phyloP scores from a whole-genome alignment of 2,797 vertebrate species.

The Gobionotothen gibberifrons region DNA sequence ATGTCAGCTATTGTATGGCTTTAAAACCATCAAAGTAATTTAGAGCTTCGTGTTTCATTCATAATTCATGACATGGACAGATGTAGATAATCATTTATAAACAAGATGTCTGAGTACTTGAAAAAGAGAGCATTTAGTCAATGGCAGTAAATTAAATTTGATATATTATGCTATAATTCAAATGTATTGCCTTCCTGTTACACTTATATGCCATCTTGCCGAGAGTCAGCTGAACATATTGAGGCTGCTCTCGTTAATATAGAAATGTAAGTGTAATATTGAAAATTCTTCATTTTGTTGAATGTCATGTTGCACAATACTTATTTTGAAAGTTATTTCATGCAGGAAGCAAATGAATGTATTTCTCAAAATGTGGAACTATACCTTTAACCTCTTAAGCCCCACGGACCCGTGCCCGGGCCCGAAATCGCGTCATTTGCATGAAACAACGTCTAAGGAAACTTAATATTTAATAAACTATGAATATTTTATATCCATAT shows the following conservation, averaged over 20 bases:
- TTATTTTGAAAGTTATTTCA: neutral
- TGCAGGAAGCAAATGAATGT: neutral
- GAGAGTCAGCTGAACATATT: neutral
- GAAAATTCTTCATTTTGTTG: neutral
- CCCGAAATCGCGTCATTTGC: no score
- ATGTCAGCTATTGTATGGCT: conserved; percentile 17
- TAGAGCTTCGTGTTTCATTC: conserved; percentile 2
- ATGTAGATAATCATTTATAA: conserved; percentile 19
- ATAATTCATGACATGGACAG: conserved; percentile 21
- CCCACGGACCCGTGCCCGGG: no score
- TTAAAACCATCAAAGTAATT: conserved; percentile 4
- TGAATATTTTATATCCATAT: no score
- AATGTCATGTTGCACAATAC: neutral
- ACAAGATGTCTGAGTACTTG: conserved; percentile 10
- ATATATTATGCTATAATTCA: neutral
- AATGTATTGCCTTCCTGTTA: neutral
- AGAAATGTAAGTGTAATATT: neutral
- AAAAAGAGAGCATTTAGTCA: conserved; percentile 22
- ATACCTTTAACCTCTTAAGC: conserved; percentile 1
- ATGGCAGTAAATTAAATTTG: conserved; percentile 5
- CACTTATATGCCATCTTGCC: neutral
- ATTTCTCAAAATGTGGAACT: conserved; percentile 14
- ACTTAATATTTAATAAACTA: no score
- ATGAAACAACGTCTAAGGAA: no score
- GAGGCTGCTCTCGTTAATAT: neutral